Percentiles rank a stretch among this genome's conserved stretches.
These are phyloP conservation scores for Chanos chanos DNA, from an alignment of 2,797 vertebrate species.

Conservation along the genomic window DNA sequence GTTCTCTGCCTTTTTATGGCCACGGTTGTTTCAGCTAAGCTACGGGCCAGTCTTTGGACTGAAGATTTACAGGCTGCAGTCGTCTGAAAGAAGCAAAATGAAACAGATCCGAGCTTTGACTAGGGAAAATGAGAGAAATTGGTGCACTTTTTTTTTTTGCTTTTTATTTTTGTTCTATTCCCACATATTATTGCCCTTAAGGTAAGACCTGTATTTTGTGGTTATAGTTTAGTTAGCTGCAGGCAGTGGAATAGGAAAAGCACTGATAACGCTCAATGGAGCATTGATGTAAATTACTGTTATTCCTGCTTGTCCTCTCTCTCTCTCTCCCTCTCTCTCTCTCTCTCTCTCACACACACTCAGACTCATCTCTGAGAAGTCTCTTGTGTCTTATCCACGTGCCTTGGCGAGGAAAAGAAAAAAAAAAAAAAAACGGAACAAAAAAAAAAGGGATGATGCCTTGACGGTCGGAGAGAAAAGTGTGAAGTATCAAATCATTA, in stretches of 20 bases:
- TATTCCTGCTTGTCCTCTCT: conserved; percentile 47
- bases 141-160: no score
- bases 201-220: conserved; percentile 47
- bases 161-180: no score
- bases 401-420: background rate
- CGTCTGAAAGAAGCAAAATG: no score
- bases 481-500: conserved; percentile 41
- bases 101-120: no score
- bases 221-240: conserved; percentile 36
- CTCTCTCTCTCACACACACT: no score
- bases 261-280: conserved; percentile 53
- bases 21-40: no score
- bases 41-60: no score
- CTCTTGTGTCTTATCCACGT: background rate
- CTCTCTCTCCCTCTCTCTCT: conserved; percentile 13
- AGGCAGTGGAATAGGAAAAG: conserved; percentile 21
- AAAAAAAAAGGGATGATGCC: background rate
- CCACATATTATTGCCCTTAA: conserved; percentile 33
- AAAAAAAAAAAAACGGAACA: no score
- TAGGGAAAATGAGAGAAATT: no score
- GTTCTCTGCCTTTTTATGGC: no score
- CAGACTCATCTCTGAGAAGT: conserved; percentile 12
- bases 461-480: background rate
- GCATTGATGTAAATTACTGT: conserved; percentile 62
- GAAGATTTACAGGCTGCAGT: no score